phyloP scores from a whole-genome alignment of 2,113 vertebrate genomes.

The Bombycilla garrulus region DNA sequence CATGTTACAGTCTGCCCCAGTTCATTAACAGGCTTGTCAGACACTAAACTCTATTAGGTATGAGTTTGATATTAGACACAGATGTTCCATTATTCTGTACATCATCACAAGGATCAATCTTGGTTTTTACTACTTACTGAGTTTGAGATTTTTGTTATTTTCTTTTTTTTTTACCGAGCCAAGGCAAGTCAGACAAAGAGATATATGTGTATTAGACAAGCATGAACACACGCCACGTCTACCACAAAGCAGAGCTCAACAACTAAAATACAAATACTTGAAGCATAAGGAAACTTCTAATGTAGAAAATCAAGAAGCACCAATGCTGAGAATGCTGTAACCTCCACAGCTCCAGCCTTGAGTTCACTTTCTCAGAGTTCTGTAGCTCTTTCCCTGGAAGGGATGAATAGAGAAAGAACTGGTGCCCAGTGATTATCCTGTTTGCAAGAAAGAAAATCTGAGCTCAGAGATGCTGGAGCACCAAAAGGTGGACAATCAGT shows the following conservation, averaged over 20 bases:
- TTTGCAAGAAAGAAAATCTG: not conserved
- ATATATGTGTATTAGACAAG: not conserved
- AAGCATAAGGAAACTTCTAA: not conserved
- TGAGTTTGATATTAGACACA: not conserved
- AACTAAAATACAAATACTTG: not conserved
- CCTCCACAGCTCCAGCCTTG: not conserved
- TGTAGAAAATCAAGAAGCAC: not conserved
- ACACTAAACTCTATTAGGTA: not conserved
- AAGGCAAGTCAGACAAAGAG: not conserved
- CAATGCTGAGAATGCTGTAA: not conserved
- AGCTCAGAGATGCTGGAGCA: not conserved
- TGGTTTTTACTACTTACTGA: not conserved
- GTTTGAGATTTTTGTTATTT: not conserved
- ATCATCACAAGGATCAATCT: not conserved
- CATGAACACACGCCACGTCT: not conserved
- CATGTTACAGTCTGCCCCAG: not conserved
- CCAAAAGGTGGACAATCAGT: not conserved
- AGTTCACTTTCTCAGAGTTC: not conserved
- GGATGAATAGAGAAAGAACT: not conserved
- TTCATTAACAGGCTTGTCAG: not conserved
- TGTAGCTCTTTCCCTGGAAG: not conserved
- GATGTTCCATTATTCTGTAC: not conserved
- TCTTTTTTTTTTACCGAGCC: not conserved
- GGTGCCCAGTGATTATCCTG: not conserved
- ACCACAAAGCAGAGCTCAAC: not conserved